Evolutionary conservation across 2,797 vertebrate genomes (phyloP).

Genomic region (Lindbergichthys nudifrons): DNA sequence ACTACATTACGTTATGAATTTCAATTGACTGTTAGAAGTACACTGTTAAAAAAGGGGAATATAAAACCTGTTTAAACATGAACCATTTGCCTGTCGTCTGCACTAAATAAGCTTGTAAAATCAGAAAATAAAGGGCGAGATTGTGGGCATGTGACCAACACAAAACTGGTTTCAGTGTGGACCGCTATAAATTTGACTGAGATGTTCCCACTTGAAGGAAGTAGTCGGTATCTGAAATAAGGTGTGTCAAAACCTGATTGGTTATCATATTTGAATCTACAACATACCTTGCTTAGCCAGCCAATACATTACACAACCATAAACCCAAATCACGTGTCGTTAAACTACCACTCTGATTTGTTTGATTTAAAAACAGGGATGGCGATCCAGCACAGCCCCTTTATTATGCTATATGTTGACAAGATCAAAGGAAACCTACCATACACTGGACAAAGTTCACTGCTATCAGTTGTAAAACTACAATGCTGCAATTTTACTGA

Average conservation of each 20-base stretch:
- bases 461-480: background rate
- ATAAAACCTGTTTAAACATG: background rate
- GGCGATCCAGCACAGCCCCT: background rate
- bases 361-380: background rate
- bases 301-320: background rate
- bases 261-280: constrained; percentile 2
- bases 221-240: background rate
- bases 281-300: background rate
- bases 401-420: background rate
- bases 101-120: background rate
- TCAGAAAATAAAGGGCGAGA: background rate
- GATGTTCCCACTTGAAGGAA: background rate
- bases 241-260: background rate
- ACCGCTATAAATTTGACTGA: background rate
- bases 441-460: constrained; percentile 8
- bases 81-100: background rate
- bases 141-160: background rate
- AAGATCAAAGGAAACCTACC: background rate
- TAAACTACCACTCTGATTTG: background rate
- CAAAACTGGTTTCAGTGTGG: background rate
- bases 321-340: background rate
- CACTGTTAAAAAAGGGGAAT: background rate
- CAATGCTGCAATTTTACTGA: background rate
- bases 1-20: constrained; percentile 33
- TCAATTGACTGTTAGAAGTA: constrained; percentile 13